A percentile compares a stretch with the other conserved stretches of the same genome.
These are phyloP conservation scores for Pyrochroa serraticornis DNA, from an alignment of 2,888 invertebrate genomes.

Conservation along the genomic window DNA sequence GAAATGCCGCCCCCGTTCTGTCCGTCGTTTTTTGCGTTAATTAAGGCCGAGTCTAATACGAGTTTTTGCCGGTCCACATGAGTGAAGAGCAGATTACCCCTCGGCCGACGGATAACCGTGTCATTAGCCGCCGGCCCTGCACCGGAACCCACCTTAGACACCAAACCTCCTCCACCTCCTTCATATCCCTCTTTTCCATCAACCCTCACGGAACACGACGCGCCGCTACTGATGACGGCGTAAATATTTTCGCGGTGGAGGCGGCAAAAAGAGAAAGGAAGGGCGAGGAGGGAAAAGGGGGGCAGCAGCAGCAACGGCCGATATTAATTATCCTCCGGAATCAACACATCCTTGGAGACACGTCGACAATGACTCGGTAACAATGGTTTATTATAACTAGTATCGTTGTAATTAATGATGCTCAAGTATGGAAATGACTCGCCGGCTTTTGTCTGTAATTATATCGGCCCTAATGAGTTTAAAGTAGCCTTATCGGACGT, in stretches of 20 bases:
- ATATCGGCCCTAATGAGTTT: conserved; percentile 53
- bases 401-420: conserved; percentile 56
- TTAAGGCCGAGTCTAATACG: conserved; percentile 57
- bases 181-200: background rate
- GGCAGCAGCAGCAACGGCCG: background rate
- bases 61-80: conserved; percentile 55
- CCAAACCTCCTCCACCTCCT: conserved; percentile 9
- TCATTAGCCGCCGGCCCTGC: conserved; percentile 38
- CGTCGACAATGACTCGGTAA: conserved; percentile 53
- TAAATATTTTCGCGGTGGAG: conserved; percentile 20
- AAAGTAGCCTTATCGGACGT: conserved; percentile 47
- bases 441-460: conserved; percentile 53
- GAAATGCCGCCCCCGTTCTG: conserved; percentile 29
- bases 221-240: conserved; percentile 9
- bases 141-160: conserved; percentile 1
- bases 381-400: conserved; percentile 57
- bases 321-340: conserved; percentile 55
- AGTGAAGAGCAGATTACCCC: conserved; percentile 54
- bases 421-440: conserved; percentile 54
- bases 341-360: conserved; percentile 56
- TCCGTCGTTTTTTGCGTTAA: conserved; percentile 55
- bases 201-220: conserved; percentile 6
- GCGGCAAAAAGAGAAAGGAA: conserved; percentile 9
- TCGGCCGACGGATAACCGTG: conserved; percentile 44
- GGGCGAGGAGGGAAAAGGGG: too few relatives aligned